Percentiles rank a stretch among this genome's conserved stretches.
These are phyloP conservation scores for Cephalopachus bancanus DNA, from an alignment of 2,797 vertebrate genomes.

Conservation along the genomic window DNA sequence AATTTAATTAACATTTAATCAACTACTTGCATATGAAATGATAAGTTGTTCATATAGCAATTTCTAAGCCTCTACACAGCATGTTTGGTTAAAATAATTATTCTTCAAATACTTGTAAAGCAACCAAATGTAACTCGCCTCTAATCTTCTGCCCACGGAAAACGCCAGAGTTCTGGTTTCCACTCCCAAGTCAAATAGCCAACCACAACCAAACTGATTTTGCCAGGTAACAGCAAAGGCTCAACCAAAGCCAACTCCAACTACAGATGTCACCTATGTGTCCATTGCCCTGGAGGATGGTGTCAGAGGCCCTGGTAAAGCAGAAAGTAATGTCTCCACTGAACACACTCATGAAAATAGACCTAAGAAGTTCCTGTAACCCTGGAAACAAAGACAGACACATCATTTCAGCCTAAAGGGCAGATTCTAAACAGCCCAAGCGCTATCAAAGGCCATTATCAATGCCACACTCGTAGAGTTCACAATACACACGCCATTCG, in stretches of 20 bases:
- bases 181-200: not conserved
- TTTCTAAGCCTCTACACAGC: not conserved
- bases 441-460: not conserved
- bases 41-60: not conserved
- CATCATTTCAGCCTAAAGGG: constrained; percentile 60
- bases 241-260: not conserved
- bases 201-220: constrained; percentile 39
- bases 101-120: constrained; percentile 36
- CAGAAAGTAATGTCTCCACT: not conserved
- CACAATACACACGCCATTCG: not conserved
- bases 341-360: constrained; percentile 10
- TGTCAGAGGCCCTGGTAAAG: not conserved
- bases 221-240: constrained; percentile 5
- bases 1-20: constrained; percentile 33
- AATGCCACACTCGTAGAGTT: rapidly evolving
- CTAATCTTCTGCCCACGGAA: not conserved
- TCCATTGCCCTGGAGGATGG: not conserved
- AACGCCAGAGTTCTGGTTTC: not conserved
- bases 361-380: constrained; percentile 61
- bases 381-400: constrained; percentile 73
- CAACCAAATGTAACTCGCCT: not conserved
- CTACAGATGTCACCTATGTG: not conserved
- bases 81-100: constrained; percentile 30
- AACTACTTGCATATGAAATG: not conserved
- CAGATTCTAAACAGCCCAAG: constrained; percentile 43